Conservation (phyloP, 53 echinoderm and acorn worm species). For the Crossaster papposus region DNA sequence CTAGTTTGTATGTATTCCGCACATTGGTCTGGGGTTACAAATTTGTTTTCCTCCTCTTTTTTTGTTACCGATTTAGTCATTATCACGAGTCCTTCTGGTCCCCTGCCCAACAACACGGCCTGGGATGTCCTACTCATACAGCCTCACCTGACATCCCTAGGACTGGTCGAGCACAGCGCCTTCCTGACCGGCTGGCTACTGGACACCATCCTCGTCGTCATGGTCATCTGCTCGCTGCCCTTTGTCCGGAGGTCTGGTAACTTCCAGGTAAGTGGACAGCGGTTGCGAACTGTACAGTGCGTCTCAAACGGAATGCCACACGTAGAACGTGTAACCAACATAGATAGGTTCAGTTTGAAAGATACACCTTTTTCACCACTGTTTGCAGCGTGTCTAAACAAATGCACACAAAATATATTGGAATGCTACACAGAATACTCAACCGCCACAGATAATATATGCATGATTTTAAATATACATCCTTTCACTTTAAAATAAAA, state of each 20-base stretch:
- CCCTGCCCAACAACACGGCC: constrained; percentile 10
- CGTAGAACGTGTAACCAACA: too few species aligned
- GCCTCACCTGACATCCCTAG: constrained; percentile 64
- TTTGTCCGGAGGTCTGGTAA: constrained; percentile 89
- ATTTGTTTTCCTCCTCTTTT: background rate
- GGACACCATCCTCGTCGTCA: constrained; percentile 71
- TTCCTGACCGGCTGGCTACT: constrained; percentile 89
- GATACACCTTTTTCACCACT: too few species aligned
- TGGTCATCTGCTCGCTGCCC: constrained; percentile 92
- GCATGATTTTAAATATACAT: too few species aligned
- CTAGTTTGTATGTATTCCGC: too few species aligned
- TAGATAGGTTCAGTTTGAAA: too few species aligned
- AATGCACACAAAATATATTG: too few species aligned
- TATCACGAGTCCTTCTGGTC: background rate
- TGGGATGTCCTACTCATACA: constrained; percentile 72
- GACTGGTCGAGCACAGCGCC: constrained; percentile 82
- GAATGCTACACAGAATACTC: too few species aligned
- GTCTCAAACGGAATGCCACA: too few species aligned
- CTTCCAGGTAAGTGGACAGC: constrained; percentile 80
- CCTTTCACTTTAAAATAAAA: too few species aligned
- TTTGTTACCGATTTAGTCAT: background rate
- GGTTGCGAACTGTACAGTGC: background rate
- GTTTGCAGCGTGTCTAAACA: too few species aligned
- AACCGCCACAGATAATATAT: too few species aligned
- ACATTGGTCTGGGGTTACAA: background rate